A percentile compares a stretch with the other conserved stretches of the same genome.
These are phyloP conservation scores for Asarcornis scutulata DNA, from an alignment of 2,113 vertebrate genomes.

Conservation along the genomic window DNA sequence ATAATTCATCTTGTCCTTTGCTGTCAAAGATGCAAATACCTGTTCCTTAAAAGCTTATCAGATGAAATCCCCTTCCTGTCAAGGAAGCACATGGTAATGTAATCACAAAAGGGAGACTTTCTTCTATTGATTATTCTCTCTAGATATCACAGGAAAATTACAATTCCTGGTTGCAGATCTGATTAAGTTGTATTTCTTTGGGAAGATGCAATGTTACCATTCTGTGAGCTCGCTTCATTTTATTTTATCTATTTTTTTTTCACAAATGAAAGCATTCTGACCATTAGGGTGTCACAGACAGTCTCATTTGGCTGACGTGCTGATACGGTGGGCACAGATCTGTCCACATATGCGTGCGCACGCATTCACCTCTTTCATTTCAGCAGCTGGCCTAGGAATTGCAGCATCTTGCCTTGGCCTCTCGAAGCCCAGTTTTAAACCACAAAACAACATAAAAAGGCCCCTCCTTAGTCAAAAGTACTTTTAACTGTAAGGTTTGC, in stretches of 20 bases:
- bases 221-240: not conserved
- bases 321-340: rapidly evolving
- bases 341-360: rapidly evolving
- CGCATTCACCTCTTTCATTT: too few relatives aligned
- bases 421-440: not conserved
- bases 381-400: not conserved
- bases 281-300: not conserved
- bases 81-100: slow-evolving; percentile 51
- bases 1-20: slow-evolving; percentile 57
- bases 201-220: not conserved
- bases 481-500: not conserved
- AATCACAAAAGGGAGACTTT: slow-evolving; percentile 54
- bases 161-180: not conserved
- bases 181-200: slow-evolving; percentile 29
- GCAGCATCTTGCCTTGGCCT: rapidly evolving
- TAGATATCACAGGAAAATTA: not conserved
- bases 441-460: not conserved
- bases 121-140: slow-evolving; percentile 49
- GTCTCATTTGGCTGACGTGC: not conserved
- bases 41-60: slow-evolving; percentile 38
- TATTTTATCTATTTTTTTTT: too few relatives aligned
- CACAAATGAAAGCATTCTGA: not conserved
- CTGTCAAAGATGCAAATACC: slow-evolving; percentile 10
- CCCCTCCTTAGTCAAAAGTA: not conserved
- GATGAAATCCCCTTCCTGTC: slow-evolving; percentile 39